Evolutionary conservation across 2,113 vertebrate species (phyloP), one percentile per base, ranked within the genome.

Genomic region (Hydrolagus affinis): DNA sequence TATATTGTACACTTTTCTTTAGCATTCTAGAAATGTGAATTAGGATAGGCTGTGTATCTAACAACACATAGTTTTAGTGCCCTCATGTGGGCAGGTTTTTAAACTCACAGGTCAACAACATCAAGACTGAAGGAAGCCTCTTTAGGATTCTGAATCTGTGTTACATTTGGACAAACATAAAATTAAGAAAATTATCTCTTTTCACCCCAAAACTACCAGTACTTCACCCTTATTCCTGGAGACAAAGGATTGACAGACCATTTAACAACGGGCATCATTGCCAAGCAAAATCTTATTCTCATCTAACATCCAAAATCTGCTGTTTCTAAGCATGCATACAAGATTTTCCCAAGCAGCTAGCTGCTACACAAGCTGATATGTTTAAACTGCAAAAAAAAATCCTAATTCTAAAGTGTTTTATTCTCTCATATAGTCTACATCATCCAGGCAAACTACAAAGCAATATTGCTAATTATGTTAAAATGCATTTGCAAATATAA

Each of bases 1-100:
- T 44, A 44, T 6, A 44, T 44, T 44, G 6, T 44, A 44, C 44
- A 71, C 28, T 28, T 17, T 62, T 30, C 77, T 64, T 8, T 11
- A 73, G 30, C 28, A 17, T 8, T 17, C 25, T 14, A 28, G n/a
- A 28, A 62, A 80, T 28, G 1, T 64, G 32, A 83, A 8, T 12
- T 17, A 66, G 62, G 8, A 83, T 83, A 19, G 21, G 28, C 8
- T 83, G 62, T 30, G 66, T 66, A 66, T 17, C 62, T 80, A 28
- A 64, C 28, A 66, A 12, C 59, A 68, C 62, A 21, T 12, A 10
- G 57, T 62, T 68, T 8, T 28, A 83, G 78, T 32, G 78, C 78
- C 78, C 66, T 83, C 78, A 19, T 66, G 78, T 83, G 78, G 78
- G 32, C 0, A n/a, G 66, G n/a, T 44, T 44, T 44, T 44, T 44